Percentiles rank a stretch among this genome's conserved stretches.
These are phyloP conservation scores for Anguilla pacifica DNA, from an alignment of 2,797 vertebrate genomes.

Conservation along the genomic window DNA sequence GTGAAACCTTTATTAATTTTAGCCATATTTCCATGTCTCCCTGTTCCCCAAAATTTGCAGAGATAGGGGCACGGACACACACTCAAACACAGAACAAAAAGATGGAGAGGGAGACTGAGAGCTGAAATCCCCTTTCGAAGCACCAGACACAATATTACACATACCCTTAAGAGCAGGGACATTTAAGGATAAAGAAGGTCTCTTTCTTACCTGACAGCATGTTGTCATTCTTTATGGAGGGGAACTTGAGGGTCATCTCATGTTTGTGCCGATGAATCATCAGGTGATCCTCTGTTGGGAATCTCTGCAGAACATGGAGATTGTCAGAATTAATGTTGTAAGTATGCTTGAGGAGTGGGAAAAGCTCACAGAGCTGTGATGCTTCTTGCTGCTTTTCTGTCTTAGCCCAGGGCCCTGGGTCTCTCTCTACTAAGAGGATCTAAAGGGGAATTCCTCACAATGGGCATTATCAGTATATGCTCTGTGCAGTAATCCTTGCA, in stretches of 20 bases:
- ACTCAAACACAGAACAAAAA: not conserved
- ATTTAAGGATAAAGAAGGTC: conserved; percentile 9
- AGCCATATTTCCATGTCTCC: conserved; percentile 29
- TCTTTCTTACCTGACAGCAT: conserved; percentile 93
- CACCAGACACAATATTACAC: not conserved
- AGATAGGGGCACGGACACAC: not conserved
- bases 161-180: not conserved
- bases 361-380: not conserved
- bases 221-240: conserved; percentile 98
- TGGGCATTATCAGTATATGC: not conserved
- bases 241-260: conserved; percentile 99
- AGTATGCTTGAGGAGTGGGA: conserved; percentile 21
- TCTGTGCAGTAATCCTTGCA: not conserved
- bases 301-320: conserved; percentile 78
- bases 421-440: not conserved
- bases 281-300: conserved; percentile 98
- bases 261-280: conserved; percentile 99
- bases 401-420: not conserved
- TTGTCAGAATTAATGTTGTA: conserved; percentile 20
- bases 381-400: not conserved
- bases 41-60: conserved; percentile 25
- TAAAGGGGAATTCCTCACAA: not conserved
- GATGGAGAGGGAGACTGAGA: not conserved
- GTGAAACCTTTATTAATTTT: conserved; percentile 32
- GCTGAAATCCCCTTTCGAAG: not conserved